Percentiles rank a stretch among this genome's conserved stretches.
Evolutionary conservation across 2,113 vertebrate genomes (phyloP).

Genomic region (Salvelinus alpinus): DNA sequence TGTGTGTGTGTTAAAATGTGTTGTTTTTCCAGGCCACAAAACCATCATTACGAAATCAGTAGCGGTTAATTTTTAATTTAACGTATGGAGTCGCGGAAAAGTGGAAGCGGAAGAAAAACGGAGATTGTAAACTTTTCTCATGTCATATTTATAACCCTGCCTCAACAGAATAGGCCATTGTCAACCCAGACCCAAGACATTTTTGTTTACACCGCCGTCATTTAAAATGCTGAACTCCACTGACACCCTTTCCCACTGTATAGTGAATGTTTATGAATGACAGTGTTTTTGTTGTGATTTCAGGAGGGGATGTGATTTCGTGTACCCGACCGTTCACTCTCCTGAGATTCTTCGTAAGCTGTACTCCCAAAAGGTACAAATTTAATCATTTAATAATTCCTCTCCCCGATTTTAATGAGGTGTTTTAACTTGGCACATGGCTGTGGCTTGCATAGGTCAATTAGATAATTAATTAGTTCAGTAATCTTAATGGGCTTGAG

Average conservation of each 20-base stretch:
- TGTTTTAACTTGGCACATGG: constrained; percentile 35
- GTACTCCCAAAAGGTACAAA: constrained; percentile 21
- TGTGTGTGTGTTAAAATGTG: no score
- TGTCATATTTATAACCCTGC: no score
- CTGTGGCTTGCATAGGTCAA: constrained; percentile 33
- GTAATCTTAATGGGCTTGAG: constrained; percentile 34
- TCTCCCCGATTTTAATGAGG: constrained; percentile 47
- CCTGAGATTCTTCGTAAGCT: constrained; percentile 24
- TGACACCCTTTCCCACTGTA: not conserved
- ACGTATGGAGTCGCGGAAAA: no score
- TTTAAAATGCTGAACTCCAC: not conserved
- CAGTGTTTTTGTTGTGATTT: constrained; percentile 30
- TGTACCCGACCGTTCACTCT: constrained; percentile 26
- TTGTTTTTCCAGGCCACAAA: no score
- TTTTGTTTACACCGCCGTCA: no score
- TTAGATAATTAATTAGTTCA: constrained; percentile 46
- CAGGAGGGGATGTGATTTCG: constrained; percentile 19
- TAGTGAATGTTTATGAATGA: constrained; percentile 30
- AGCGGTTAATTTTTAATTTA: no score
- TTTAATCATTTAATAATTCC: constrained; percentile 34
- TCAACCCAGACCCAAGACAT: no score
- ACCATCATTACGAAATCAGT: no score
- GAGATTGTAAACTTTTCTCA: no score
- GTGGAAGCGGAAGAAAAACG: no score
- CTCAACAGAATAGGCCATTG: no score